A percentile compares a stretch with the other conserved stretches of the same genome.
Evolutionary conservation across 2,113 vertebrate species (phyloP).

Genomic region (Rhinolophus sinicus): DNA sequence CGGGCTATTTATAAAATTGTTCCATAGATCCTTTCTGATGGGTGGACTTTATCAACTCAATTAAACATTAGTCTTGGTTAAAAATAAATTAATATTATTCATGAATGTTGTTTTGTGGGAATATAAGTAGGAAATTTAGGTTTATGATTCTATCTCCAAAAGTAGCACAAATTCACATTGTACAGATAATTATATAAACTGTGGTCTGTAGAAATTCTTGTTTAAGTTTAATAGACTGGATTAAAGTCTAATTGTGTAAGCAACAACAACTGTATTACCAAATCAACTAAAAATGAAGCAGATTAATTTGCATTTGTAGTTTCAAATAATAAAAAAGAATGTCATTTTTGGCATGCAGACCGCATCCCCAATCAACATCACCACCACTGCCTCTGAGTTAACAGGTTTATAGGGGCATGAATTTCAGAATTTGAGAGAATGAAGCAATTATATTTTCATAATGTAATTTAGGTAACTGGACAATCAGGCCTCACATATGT

Average conservation of each 20-base stretch:
- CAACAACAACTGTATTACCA: background rate
- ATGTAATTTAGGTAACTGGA: background rate
- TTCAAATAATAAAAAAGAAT: background rate
- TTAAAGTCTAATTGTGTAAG: background rate
- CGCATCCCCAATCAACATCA: background rate
- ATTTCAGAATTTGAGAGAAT: background rate
- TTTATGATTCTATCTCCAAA: background rate
- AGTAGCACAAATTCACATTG: background rate
- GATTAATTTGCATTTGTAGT: background rate
- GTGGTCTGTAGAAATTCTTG: background rate
- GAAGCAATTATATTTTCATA: background rate
- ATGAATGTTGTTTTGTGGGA: background rate
- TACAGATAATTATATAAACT: background rate
- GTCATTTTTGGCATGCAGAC: background rate
- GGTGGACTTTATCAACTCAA: background rate
- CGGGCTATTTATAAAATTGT: background rate
- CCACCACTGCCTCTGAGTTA: background rate
- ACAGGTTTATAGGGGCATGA: background rate
- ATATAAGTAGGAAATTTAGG: background rate
- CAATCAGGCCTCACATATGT: background rate
- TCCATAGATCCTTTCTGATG: background rate
- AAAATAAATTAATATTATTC: background rate
- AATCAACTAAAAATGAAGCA: background rate
- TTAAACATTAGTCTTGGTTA: background rate
- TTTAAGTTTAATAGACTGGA: background rate